Evolutionary conservation across 2,113 vertebrate species (phyloP), one percentile per base, ranked within the genome.

Genomic region (Cricetomys ansorgei): DNA sequence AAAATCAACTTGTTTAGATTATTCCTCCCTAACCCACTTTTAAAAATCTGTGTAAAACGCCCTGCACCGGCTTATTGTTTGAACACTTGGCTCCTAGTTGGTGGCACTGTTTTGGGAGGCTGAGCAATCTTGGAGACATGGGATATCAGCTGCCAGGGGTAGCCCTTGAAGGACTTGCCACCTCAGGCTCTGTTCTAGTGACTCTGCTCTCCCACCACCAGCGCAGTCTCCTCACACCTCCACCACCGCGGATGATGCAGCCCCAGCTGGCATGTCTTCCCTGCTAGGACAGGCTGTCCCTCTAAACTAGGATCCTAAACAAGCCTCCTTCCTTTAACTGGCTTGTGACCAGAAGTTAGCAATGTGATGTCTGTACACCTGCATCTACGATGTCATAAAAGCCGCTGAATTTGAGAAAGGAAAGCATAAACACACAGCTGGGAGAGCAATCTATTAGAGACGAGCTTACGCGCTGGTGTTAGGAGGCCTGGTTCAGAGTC

Each of bases 401-500:
- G 37, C 34, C 37, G 40, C 48, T 67, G 70, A 67, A 59, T 45
- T 76, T 91, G 37, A 96, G 77, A 59, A 90, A 91, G 88, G 62
- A 73, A 93, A 89, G 31, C 11, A 4, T 40, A 70, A 90, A 34
- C 43, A 23, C 17, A 12, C 65, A 64, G 55, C 12, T 31, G 21
- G 31, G 93, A 89, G 57, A 84, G 84, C 4, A 43, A 31, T 48
- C 19, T 57, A 12, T 23, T 0, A 57, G n/a, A 70, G 83, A 93
- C 6, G 67, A 70, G 16, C 40, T 45, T 53, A 57, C 45, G 13
- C n/a, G 25, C 40, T 27, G 19, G 48, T 23, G 77, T n/a, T 12
- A 27, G 84, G 76, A 96, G 73, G 64, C 45, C 34, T 86, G 67
- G 48, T 62, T 88, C 76, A 77, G 79, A 65, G 88, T 69, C 53